phyloP scores from a whole-genome alignment of 2,888 invertebrate genomes.

The Eupithecia inturbata region DNA sequence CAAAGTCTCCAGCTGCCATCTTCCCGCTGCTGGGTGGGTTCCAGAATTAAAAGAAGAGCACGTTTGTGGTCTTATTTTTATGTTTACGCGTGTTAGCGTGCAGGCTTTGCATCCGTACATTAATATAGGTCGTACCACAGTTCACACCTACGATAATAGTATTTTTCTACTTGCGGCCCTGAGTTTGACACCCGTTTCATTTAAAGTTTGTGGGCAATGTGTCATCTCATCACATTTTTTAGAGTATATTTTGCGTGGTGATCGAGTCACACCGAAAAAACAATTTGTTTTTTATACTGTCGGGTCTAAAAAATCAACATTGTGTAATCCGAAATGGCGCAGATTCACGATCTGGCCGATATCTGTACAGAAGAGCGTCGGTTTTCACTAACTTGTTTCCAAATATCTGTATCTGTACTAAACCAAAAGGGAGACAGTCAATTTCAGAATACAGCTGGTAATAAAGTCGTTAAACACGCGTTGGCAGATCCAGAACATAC shows the following conservation, averaged over 20 bases:
- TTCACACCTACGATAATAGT: background rate
- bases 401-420: background rate
- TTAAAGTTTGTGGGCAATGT: no score
- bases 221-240: background rate
- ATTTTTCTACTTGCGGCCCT: background rate
- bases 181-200: background rate
- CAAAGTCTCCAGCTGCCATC: no score
- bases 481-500: background rate
- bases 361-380: background rate
- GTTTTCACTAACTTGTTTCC: background rate
- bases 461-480: background rate
- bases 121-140: no score
- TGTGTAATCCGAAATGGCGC: background rate
- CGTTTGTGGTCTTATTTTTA: no score
- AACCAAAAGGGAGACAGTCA: no score
- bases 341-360: background rate
- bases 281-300: no score
- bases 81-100: no score
- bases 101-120: no score
- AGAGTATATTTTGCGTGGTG: background rate
- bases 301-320: background rate
- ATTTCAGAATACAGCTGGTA: no score
- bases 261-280: no score
- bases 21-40: no score
- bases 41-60: no score